Evolutionary conservation across 2,797 vertebrate genomes (phyloP).

Genomic region (Psittacula derbiana): DNA sequence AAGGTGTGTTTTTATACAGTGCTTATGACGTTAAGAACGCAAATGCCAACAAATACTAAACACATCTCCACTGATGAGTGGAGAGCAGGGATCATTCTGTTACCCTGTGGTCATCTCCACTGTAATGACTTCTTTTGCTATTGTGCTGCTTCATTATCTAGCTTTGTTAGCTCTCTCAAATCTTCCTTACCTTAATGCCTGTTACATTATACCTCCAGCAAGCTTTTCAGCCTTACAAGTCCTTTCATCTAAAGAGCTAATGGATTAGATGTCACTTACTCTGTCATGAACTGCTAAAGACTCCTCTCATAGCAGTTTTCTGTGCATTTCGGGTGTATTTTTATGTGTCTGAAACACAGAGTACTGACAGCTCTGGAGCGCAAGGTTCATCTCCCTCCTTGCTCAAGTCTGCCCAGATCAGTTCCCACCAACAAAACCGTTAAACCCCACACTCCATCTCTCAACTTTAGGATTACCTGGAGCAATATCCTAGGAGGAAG

Average conservation of each 20-base stretch:
- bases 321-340: neutral
- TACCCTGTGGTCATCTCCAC: neutral
- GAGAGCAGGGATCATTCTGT: neutral
- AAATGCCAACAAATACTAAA: neutral
- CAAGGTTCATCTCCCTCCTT: neutral
- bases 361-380: neutral
- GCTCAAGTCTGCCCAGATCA: neutral
- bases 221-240: neutral
- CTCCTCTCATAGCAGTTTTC: neutral
- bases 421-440: neutral
- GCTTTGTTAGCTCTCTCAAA: neutral
- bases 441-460: neutral
- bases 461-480: neutral
- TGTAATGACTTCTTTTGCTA: neutral
- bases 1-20: neutral
- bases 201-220: neutral
- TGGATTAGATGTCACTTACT: neutral
- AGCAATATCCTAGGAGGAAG: neutral
- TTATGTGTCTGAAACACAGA: neutral
- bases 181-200: neutral
- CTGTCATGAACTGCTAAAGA: neutral
- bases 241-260: neutral
- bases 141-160: neutral
- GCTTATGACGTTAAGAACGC: neutral
- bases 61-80: neutral